These are phyloP conservation scores for Podarcis cretensis DNA, from an alignment of 2,113 vertebrate genomes.

Conservation along the genomic window DNA sequence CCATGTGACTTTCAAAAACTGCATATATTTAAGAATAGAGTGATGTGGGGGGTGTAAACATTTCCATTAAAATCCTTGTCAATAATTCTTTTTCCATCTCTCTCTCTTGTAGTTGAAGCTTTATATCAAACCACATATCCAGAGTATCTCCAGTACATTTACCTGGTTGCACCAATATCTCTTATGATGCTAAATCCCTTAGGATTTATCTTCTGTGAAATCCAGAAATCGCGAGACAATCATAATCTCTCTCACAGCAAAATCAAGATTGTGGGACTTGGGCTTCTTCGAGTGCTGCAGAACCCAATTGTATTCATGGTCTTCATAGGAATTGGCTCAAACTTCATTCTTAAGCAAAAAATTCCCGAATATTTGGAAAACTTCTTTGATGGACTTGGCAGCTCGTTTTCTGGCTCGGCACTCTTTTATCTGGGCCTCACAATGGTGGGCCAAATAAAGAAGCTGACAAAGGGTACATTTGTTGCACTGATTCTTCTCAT, in stretches of 20 bases:
- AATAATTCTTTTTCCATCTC: conserved; percentile 60
- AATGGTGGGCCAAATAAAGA: conserved; percentile 95
- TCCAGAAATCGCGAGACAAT: conserved; percentile 91
- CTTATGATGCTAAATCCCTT: conserved; percentile 96
- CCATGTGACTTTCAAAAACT: neutral
- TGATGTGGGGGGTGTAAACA: conserved; percentile 12
- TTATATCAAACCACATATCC: conserved; percentile 92
- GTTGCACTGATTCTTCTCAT: conserved; percentile 92
- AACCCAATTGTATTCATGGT: conserved; percentile 99
- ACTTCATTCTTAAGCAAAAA: conserved; percentile 90
- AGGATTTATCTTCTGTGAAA: conserved; percentile 95
- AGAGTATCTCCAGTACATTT: conserved; percentile 98
- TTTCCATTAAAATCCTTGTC: conserved; percentile 46
- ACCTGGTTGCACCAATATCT: conserved; percentile 95
- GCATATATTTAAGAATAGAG: conserved; percentile 9
- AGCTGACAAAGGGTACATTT: conserved; percentile 88
- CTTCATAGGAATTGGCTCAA: conserved; percentile 89
- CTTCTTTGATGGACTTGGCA: conserved; percentile 93
- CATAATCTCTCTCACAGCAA: conserved; percentile 84
- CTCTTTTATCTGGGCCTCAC: conserved; percentile 96
- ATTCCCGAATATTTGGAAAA: conserved; percentile 89
- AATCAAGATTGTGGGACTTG: conserved; percentile 84
- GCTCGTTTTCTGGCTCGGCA: conserved; percentile 95
- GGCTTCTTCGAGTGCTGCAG: conserved; percentile 88
- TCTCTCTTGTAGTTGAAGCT: conserved; percentile 86